Base-by-base conservation (phyloP, 2,113 vertebrate species). In the Chascanopsetta lugubris region DNA sequence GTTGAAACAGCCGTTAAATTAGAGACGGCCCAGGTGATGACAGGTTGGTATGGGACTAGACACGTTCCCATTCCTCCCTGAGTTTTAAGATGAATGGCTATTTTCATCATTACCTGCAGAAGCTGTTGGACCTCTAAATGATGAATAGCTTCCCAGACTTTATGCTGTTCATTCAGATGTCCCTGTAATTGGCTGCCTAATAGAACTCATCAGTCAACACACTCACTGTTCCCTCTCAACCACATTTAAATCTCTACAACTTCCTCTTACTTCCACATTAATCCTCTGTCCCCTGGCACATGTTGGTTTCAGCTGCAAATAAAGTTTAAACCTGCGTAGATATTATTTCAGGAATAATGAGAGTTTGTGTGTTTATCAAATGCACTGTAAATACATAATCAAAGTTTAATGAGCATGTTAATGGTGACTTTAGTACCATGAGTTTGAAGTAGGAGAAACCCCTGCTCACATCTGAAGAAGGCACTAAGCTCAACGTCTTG, bases 191-290 rank as follows among this genome's bases (percentile, higher is more conserved):
- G 78, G 38, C 42, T 17, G 32, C 59, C 72, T 80, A 87, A 83
- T 78, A 82, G 51, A 80, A 78, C 32, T 81, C 71, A 88, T 88
- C 67, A 80, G 24, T 89, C 86, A 89, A 9, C 12, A 40, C 11
- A 2, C 12, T 10, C 58, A 55, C 55, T 24, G 36, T 45, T 47
- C 7, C 43, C 3, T 36, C 42, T 38, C 2, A 6, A 48, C 36
- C 63, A 32, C 61, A 49, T 54, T 63, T 55, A 20, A 40, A 75
- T 63, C 30, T 30, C 26, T 5, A n/a, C 6, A 61, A 9, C 7
- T 48, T 13, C 13, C n/a, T n/a, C n/a, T 26, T 22, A 42, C 49
- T 61, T 32, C 21, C 18, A 15, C 40, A 42, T 22, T 59, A 42
- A 64, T 50, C 65, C 18, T 27, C 0, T n/a, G 17, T 61, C 68